Evolutionary conservation across 2,888 invertebrate species (phyloP), one percentile per base, ranked within the genome.

Genomic region (Geotrupes spiniger): DNA sequence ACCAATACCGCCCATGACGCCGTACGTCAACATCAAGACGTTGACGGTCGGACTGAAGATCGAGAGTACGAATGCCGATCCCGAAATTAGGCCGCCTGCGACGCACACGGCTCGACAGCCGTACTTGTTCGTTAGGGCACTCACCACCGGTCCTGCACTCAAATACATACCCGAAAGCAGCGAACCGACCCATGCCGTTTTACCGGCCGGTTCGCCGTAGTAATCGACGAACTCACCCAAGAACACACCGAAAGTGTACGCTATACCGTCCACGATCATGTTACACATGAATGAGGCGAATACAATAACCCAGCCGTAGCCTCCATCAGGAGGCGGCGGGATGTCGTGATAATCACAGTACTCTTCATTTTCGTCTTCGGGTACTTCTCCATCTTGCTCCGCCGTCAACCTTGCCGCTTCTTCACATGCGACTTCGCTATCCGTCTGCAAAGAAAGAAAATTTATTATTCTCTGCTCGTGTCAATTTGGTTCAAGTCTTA

Each of bases 211-310:
- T 67, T 89, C 89, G 15, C 84, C 84, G 70, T 92, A 99, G 69
- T 85, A 85, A 1, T 74, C 76, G 52, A 89, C 89, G 64, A 93
- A 85, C 64, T 89, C 85, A 17, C 82, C 80, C 37, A 93, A 80
- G 76, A 93, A 92, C 66, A 97, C 89, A 43, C 98, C 97, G 73
- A 98, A 99, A 4, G 96, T 93, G 75, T 97, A 98, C n/a, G 95
- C 92, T 55, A 99, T 94, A 62, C 94, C 99, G 73, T 99, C 98
- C 47, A 99, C 95, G 62, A 98, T 90, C 79, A 98, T 84, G 81
- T 98, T 97, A 76, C 94, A 94, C 84, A 97, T 85, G 75, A 99
- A 96, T 36, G 95, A 94, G 43, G 95, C 94, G 65, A 92, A 85
- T 44, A 97, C 96, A 68, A 99, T 90, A 66, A 96, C 86, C 92